Evolutionary conservation across 2,888 invertebrate genomes (phyloP), one percentile per base, ranked within the genome.

Genomic region (Dicyrtomina minuta): DNA sequence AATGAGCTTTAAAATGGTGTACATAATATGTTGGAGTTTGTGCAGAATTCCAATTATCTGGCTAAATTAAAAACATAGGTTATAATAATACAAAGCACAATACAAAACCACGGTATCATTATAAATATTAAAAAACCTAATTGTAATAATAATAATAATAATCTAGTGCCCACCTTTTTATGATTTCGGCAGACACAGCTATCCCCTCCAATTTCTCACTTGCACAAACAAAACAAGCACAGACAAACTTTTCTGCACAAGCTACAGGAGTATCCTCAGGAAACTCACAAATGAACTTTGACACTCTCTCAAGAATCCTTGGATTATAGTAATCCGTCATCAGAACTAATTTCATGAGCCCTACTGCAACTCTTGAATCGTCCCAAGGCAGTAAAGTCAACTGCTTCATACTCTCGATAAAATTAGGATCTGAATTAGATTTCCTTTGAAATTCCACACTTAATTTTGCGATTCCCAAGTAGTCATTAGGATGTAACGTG

Each of bases 181-280:
- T 24, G 22, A n/a, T 24, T 10, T 27, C 49, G 3, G 33, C 43
- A 51, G 10, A 64, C n/a, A 26, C 46, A 4, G 49, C 4, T 3
- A 51, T 17, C 26, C 46, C 66, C 33, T 41, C 66, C 8, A 43
- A 22, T 2, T 3, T 3, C 6, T 55, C 26, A 24, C 41, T 46
- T 17, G 74, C 76, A 64, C 68, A 70, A 46, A 71, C 72, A 26
- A 60, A 12, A 12, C n/a, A 13, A 33, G 65, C 75, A 0, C 2
- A 24, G 0, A 72, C 33, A 64, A 73, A 76, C 39, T 74, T 72
- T 33, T 74, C 73, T n/a, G 68, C 64, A 2, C 71, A 66, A 27
- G 72, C 73, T 12, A 72, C 70, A 62, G 66, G 61, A 12, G 73
- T 27, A 41, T 27, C 17, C 1, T 51, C 49, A 12, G 59, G n/a